phyloP scores from a whole-genome alignment of 2,113 vertebrate genomes.

The Nerophis lumbriciformis region DNA sequence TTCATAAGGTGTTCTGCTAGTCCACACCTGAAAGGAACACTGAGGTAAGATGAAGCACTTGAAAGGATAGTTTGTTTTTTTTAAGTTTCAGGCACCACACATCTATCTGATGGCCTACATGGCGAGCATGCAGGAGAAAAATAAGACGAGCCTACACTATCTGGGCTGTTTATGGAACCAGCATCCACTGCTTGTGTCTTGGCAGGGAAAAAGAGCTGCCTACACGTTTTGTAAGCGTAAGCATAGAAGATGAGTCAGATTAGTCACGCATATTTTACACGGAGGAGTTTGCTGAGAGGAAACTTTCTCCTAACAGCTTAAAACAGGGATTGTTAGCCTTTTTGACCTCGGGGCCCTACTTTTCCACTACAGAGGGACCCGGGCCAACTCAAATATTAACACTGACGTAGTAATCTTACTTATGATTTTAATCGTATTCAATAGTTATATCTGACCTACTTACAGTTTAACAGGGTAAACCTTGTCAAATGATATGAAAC shows the following conservation, averaged over 20 bases:
- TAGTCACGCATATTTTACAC: slow-evolving; percentile 25
- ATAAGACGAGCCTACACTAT: slow-evolving; percentile 52
- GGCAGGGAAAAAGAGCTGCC: slow-evolving; percentile 34
- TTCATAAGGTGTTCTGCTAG: background rate
- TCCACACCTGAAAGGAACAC: background rate
- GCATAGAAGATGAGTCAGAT: slow-evolving; percentile 25
- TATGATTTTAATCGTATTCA: no score
- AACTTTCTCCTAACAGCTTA: no score
- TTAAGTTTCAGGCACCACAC: background rate
- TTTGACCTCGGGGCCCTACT: no score
- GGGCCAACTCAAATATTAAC: no score
- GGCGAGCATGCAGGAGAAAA: slow-evolving; percentile 32
- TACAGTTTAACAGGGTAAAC: no score
- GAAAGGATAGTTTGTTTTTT: background rate
- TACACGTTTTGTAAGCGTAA: slow-evolving; percentile 25
- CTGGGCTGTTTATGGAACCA: slow-evolving; percentile 26
- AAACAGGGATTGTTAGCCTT: no score
- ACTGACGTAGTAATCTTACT: no score
- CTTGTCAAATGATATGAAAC: no score
- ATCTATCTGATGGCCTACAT: slow-evolving; percentile 58
- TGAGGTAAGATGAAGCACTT: background rate
- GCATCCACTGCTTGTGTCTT: slow-evolving; percentile 21
- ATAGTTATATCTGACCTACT: no score
- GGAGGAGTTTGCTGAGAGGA: no score
- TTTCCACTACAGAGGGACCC: no score